These are phyloP conservation scores for Gallinago stenura DNA, from an alignment of 2,797 vertebrate species.

Conservation along the genomic window DNA sequence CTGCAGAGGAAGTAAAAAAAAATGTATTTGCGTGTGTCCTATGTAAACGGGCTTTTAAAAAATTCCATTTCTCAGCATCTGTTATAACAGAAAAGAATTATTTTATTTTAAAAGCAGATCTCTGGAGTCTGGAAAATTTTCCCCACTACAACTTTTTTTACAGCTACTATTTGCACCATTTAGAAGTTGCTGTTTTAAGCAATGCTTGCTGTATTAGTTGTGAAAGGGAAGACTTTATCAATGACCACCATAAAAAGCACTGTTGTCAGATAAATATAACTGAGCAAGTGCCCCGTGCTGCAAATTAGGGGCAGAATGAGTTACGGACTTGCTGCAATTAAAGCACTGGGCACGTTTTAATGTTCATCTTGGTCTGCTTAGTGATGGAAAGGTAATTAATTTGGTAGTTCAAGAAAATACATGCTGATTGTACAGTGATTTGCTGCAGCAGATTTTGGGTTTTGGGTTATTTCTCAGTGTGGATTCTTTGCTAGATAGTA, in stretches of 20 bases:
- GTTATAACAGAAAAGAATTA: not conserved
- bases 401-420: not conserved
- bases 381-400: not conserved
- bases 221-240: not conserved
- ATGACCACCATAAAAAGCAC: not conserved
- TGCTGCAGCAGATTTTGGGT: not conserved
- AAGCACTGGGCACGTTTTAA: not conserved
- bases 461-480: not conserved
- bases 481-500: not conserved
- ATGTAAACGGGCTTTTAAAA: conserved; percentile 16
- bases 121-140: not conserved
- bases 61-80: conserved; percentile 36
- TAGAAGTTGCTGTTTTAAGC: not conserved
- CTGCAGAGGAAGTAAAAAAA: conserved; percentile 62
- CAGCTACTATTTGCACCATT: not conserved
- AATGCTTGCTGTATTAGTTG: not conserved
- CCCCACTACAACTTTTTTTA: not conserved
- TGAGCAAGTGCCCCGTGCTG: not conserved
- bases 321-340: not conserved
- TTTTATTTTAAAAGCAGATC: conserved; percentile 38
- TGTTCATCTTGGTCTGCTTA: not conserved
- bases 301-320: not conserved
- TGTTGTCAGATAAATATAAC: not conserved
- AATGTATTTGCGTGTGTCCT: conserved; percentile 25
- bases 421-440: not conserved